A percentile compares a stretch with the other conserved stretches of the same genome.
These are phyloP conservation scores for Euwallacea fornicatus DNA, from an alignment of 1,140 invertebrate species.

Conservation along the genomic window DNA sequence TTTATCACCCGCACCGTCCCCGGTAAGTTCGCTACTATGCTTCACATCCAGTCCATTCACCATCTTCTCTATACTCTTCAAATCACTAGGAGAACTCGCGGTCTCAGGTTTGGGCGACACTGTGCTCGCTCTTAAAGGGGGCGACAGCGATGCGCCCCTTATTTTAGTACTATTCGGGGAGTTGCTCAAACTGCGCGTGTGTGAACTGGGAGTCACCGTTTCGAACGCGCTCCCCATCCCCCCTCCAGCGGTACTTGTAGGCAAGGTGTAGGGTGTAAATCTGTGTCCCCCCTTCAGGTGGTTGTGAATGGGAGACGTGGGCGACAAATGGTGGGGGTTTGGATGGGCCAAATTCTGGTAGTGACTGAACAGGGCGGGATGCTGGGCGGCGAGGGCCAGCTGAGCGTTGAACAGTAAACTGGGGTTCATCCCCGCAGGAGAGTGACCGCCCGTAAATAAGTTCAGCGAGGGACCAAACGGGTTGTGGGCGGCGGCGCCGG, in stretches of 20 bases:
- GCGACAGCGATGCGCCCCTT: slow-evolving; percentile 57
- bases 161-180: slow-evolving; percentile 58
- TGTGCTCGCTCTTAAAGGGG: slow-evolving; percentile 57
- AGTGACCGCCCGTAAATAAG: slow-evolving; percentile 59
- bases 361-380: slow-evolving; percentile 72
- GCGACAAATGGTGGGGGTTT: slow-evolving; percentile 55
- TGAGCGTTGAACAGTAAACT: slow-evolving; percentile 82
- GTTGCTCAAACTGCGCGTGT: slow-evolving; percentile 66
- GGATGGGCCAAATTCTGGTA: slow-evolving; percentile 62
- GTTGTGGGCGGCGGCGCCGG: slow-evolving; percentile 59
- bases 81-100: slow-evolving; percentile 65
- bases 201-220: slow-evolving; percentile 74
- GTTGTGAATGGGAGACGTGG: slow-evolving; percentile 57
- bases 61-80: slow-evolving; percentile 96
- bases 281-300: slow-evolving; percentile 63
- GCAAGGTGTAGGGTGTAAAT: slow-evolving; percentile 83
- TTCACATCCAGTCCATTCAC: slow-evolving; percentile 89
- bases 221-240: slow-evolving; percentile 78
- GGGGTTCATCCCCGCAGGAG: slow-evolving; percentile 64
- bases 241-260: slow-evolving; percentile 50
- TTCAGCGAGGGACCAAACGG: slow-evolving; percentile 71
- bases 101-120: slow-evolving; percentile 51
- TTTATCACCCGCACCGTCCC: slow-evolving; percentile 45
- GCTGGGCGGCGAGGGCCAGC: slow-evolving; percentile 77
- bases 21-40: slow-evolving; percentile 42